These are phyloP conservation scores for Myotis vivesi DNA, from an alignment of 2,797 vertebrate species.

Conservation along the genomic window DNA sequence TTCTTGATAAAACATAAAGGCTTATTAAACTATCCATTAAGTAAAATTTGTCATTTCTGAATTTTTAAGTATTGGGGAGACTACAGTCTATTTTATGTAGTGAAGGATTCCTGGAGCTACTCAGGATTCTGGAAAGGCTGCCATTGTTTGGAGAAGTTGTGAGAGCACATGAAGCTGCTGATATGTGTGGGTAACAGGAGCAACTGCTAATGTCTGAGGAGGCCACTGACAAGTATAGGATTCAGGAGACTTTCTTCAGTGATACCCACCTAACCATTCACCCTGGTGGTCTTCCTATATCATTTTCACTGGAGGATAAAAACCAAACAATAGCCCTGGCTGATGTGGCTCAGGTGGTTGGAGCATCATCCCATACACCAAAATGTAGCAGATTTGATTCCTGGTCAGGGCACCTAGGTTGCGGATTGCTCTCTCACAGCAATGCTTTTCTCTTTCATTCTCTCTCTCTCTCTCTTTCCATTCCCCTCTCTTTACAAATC, in stretches of 20 bases:
- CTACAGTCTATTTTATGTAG: not conserved
- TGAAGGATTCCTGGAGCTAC: not conserved
- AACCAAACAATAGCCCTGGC: not conserved
- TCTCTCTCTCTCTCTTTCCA: too few relatives aligned
- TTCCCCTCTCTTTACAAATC: not conserved
- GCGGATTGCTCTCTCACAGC: not conserved
- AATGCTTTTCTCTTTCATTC: too few relatives aligned
- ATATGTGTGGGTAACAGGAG: not conserved
- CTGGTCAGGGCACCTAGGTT: not conserved
- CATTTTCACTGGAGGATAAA: slow-evolving; percentile 17
- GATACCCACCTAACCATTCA: not conserved
- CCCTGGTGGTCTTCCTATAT: not conserved
- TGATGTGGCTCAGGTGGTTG: not conserved
- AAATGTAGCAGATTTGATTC: not conserved
- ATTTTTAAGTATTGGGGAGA: not conserved
- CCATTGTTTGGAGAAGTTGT: not conserved
- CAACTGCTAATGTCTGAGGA: not conserved
- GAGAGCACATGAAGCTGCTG: not conserved
- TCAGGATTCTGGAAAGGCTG: not conserved
- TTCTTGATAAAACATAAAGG: not conserved
- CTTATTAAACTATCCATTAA: not conserved
- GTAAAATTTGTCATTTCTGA: not conserved
- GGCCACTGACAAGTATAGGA: not conserved
- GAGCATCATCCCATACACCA: not conserved
- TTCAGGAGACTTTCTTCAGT: not conserved